phyloP scores from a whole-genome alignment of 2,888 invertebrate genomes.

The Drosophila diplacantha region DNA sequence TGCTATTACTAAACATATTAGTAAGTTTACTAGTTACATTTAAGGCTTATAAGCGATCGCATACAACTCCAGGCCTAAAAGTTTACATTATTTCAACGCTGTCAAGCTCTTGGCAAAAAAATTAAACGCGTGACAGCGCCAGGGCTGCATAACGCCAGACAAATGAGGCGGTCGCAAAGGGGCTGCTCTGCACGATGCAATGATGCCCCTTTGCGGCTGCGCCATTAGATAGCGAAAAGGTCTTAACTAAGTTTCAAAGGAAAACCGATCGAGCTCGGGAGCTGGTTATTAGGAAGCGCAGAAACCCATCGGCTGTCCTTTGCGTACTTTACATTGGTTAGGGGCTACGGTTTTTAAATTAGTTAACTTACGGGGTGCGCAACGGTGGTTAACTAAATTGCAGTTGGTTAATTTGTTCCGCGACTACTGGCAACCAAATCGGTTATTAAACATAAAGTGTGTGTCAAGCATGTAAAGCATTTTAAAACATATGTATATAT shows the following conservation, averaged over 20 bases:
- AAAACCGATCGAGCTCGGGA: slow-evolving; percentile 32
- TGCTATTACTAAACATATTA: slow-evolving; percentile 65
- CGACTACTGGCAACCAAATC: slow-evolving; percentile 70
- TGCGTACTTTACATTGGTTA: slow-evolving; percentile 51
- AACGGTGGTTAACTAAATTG: slow-evolving; percentile 53
- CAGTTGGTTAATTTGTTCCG: slow-evolving; percentile 55
- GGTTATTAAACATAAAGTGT: slow-evolving; percentile 49
- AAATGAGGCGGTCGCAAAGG: slow-evolving; percentile 45
- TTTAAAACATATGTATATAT: slow-evolving; percentile 37
- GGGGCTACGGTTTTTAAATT: slow-evolving; percentile 48
- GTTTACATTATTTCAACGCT: slow-evolving; percentile 35
- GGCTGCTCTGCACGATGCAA: slow-evolving; percentile 7
- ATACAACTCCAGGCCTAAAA: slow-evolving; percentile 41
- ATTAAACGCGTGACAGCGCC: slow-evolving; percentile 18
- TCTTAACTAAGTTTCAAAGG: slow-evolving; percentile 51
- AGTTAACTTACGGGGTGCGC: slow-evolving; percentile 50
- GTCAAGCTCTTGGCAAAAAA: slow-evolving; percentile 61
- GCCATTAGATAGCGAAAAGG: slow-evolving; percentile 43
- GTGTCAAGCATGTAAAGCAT: slow-evolving; percentile 36
- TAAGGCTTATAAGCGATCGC: slow-evolving; percentile 49
- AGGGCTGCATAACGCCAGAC: slow-evolving; percentile 31
- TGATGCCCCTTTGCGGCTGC: slow-evolving; percentile 24
- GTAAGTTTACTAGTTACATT: slow-evolving; percentile 63
- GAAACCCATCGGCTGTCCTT: slow-evolving; percentile 45
- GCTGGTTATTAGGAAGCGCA: slow-evolving; percentile 28